Evolutionary conservation across 2,113 vertebrate species (phyloP), one percentile per base, ranked within the genome.

Genomic region (Hylia prasina): DNA sequence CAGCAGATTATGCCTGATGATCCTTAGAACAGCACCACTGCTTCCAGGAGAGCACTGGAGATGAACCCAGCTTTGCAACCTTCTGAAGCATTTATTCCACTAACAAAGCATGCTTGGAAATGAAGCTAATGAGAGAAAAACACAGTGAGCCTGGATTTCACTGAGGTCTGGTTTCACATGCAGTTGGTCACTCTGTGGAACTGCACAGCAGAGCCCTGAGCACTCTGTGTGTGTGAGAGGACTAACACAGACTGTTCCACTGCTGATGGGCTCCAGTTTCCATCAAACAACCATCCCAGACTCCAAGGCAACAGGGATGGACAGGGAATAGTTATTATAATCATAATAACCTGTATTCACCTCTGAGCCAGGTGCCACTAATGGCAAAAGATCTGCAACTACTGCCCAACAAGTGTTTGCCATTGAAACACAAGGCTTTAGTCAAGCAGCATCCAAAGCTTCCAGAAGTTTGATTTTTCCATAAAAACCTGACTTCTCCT

Each of bases 1-100:
- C 90, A 88, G 94, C 42, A 90, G 87, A 92, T 90, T 71, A 81
- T 24, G 71, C 42, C 95, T 94, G 92, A 90, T 45, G 95, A 95
- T 80, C 96, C 96, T 77, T 24, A 69, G 78, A 97, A 90, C 40
- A 83, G 96, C 89, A 88, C 66, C 27, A 5, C 11, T 7, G 40
- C 54, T 45, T 73, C 68, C 45, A 50, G 45, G 90, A 79, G 45
- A 84, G 92, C 81, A 88, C 14, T 56, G 47, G 22, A 50, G 70
- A 50, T 20, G 56, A 90, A 73, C 68, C 35, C 14, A 51, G 87
- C 81, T 40, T 15, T 57, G 45, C 92, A 40, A 27, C 21, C 83
- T 50, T 78, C 15, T 39, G 66, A 68, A 91, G 68, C 37, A 51
- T 65, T 93, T 54, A 69, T 81, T 19, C 53, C n/a, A 50, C 20